Conservation (phyloP, 2,113 vertebrate species). For the Pantherophis guttatus region DNA sequence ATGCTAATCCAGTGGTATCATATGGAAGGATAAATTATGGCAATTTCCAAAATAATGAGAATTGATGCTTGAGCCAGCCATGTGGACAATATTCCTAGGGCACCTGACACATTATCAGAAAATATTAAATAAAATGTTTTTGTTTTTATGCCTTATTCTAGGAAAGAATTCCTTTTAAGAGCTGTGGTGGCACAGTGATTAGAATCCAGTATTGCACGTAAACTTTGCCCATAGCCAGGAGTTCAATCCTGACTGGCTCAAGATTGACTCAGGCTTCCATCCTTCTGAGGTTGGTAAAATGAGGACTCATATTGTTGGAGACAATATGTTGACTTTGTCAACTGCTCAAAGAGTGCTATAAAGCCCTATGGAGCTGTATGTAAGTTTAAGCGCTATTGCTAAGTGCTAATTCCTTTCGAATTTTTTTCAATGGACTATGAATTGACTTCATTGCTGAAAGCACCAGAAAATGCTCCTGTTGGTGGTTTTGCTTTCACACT, state of each 20-base stretch:
- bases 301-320: too few species aligned
- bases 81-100: background rate
- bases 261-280: background rate
- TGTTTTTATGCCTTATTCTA: background rate
- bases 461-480: background rate
- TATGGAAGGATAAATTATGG: background rate
- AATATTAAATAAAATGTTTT: background rate
- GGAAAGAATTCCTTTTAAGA: background rate
- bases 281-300: background rate
- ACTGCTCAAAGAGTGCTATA: too few species aligned
- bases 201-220: background rate
- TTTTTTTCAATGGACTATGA: background rate
- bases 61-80: background rate
- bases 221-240: background rate
- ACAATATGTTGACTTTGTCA: too few species aligned
- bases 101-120: background rate
- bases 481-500: background rate
- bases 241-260: background rate
- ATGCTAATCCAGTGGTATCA: background rate
- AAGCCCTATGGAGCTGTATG: too few species aligned
- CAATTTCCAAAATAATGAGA: background rate
- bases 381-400: too few species aligned
- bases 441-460: background rate
- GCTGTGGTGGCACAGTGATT: background rate
- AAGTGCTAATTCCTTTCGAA: background rate